Evolutionary conservation across 2,888 invertebrate genomes (phyloP), one percentile per base, ranked within the genome.

Genomic region (Monoplex corrugatus): DNA sequence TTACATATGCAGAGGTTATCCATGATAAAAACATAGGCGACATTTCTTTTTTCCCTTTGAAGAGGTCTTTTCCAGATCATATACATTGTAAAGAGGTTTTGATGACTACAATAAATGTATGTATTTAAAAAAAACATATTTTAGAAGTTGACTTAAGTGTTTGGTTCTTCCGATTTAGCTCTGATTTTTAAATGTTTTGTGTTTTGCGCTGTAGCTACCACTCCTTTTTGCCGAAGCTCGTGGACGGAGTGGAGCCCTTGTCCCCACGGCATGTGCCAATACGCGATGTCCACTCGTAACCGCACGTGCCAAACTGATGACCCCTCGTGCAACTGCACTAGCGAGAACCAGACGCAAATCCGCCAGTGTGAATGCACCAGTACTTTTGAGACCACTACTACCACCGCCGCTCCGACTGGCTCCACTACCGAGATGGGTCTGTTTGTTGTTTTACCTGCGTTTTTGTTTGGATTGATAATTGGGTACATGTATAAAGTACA

Each of bases 311-410:
- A 84, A 50, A 35, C 23, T 2, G 32, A n/a, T 0, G 57, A 84
- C n/a, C 35, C 84, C 23, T 6, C 35, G 23, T 84, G 84, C 84
- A 84, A 57, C 84, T 84, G 84, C 57, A 32, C 84, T 28, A 23
- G 23, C 19, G 35, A n/a, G 5, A 2, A 35, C 23, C 84, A 57
- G 38, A 84, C 84, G 0, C n/a, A 57, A 38, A 1, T 3, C 8
- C 8, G 32, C 57, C 57, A 84, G 10, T 84, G 84, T 38, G 38
- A 32, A 23, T 57, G 45, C 28, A 68, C 68, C 68, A 13, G 13
- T 19, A 50, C 50, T 13, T 19, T 19, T 13, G 16, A 19, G 23
- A 23, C 35, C 32, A 45, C 83, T 32, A 57, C 57, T 28, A 57
- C 82, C 82, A 45, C 82, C 40, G 6, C 38, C 38, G 38, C 75